Conservation (phyloP, 2,797 vertebrate genomes). For the Anguilla anguilla region DNA sequence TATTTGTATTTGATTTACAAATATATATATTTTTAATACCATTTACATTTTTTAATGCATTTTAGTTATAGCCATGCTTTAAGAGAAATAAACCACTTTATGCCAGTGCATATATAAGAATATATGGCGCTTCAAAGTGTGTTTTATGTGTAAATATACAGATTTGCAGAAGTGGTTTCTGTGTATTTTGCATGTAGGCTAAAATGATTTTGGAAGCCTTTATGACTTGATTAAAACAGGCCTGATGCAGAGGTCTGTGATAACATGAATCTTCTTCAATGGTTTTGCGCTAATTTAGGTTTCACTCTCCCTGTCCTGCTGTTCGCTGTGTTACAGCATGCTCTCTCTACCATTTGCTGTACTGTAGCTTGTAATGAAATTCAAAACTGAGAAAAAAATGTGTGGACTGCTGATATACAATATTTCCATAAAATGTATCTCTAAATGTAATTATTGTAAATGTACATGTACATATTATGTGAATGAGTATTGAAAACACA, state of each 20-base stretch:
- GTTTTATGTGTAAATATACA: neutral
- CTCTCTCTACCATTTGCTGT: neutral
- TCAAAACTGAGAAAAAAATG: neutral
- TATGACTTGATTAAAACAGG: neutral
- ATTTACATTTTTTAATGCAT: no score
- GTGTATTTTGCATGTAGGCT: neutral
- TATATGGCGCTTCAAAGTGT: neutral
- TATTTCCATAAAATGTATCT: neutral
- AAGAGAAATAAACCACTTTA: no score
- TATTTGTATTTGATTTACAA: no score
- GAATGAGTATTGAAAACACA: neutral
- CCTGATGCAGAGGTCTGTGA: constrained; percentile 33
- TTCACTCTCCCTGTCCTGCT: neutral
- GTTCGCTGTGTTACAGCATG: neutral
- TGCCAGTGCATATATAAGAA: no score
- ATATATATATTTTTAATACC: no score
- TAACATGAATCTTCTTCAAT: constrained; percentile 19
- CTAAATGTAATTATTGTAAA: neutral
- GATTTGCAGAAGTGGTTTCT: neutral
- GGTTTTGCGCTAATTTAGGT: neutral
- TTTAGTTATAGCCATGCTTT: no score
- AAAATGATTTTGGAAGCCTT: neutral
- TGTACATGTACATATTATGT: neutral
- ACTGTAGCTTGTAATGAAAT: neutral
- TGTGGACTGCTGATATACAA: neutral